phyloP scores from a whole-genome alignment of 2,797 vertebrate species.

The Cossypha polioptera region DNA sequence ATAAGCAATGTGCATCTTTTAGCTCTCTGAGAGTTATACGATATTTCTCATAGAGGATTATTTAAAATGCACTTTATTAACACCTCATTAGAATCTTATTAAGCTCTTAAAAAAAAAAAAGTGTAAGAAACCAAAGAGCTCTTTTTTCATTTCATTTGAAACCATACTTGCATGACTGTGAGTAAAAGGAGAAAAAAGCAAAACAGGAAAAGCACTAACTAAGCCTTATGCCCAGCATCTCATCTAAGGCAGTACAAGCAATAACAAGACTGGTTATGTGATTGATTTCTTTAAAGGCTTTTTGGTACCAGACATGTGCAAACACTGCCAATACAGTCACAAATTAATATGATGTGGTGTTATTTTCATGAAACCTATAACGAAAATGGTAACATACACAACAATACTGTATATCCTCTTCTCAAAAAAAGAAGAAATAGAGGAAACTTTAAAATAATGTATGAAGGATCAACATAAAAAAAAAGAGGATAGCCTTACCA shows the following conservation, averaged over 20 bases:
- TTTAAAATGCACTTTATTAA: slow-evolving; percentile 1
- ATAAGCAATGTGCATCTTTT: background rate
- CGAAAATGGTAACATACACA: background rate
- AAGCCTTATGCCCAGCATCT: background rate
- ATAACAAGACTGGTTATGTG: background rate
- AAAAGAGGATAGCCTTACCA: background rate
- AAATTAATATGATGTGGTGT: background rate
- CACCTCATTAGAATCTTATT: background rate
- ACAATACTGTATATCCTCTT: background rate
- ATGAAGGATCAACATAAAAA: background rate
- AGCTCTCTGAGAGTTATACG: background rate
- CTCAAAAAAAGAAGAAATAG: background rate
- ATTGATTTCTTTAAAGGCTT: background rate
- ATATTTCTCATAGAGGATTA: background rate
- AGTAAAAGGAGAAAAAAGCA: background rate
- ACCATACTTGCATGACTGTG: background rate
- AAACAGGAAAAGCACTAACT: background rate
- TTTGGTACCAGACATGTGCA: background rate
- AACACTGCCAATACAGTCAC: background rate
- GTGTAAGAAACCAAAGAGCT: background rate
- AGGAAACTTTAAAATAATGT: background rate
- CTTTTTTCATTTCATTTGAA: background rate
- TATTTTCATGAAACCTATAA: background rate
- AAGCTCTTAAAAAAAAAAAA: background rate
- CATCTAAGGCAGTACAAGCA: background rate